Conservation (phyloP, 1,140 invertebrate genomes). For the Musca domestica region DNA sequence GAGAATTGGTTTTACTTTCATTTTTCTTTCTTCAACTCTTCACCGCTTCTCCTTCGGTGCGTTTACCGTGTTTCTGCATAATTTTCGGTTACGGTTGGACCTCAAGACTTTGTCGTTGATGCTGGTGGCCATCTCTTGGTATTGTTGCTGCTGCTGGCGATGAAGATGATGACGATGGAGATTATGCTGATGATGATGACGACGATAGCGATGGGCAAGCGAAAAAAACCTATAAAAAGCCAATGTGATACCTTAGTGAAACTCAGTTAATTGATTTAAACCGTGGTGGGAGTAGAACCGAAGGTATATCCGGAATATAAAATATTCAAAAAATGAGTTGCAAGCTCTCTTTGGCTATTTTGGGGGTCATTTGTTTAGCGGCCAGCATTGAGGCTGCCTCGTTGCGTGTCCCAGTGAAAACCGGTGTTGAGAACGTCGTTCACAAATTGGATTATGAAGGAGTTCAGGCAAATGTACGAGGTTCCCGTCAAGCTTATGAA, state of each 20-base stretch:
- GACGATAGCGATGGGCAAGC: background rate
- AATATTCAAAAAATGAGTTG: background rate
- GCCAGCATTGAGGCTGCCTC: background rate
- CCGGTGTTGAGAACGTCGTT: background rate
- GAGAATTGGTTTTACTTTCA: too few relatives aligned
- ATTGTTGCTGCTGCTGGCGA: background rate
- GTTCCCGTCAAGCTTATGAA: slow-evolving; percentile 15
- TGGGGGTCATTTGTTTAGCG: background rate
- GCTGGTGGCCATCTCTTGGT: background rate
- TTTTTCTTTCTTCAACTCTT: too few relatives aligned
- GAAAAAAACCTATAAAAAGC: slow-evolving; percentile 15
- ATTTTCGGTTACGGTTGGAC: too few relatives aligned
- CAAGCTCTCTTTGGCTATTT: background rate
- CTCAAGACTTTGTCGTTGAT: too few relatives aligned
- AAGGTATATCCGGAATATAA: background rate
- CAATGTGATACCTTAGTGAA: background rate
- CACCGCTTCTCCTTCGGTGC: too few relatives aligned
- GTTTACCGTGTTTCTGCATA: too few relatives aligned
- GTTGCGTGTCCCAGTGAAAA: background rate
- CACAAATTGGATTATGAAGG: slow-evolving; percentile 18
- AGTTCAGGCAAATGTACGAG: slow-evolving; percentile 6
- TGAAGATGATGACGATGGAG: background rate
- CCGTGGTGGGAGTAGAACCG: slow-evolving; percentile 15
- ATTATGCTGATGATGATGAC: background rate
- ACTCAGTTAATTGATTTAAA: slow-evolving; percentile 19